Percentiles rank a stretch among this genome's conserved stretches.
These are phyloP conservation scores for Zaprionus kolodkinae DNA, from an alignment of 1,140 invertebrate species.

Conservation along the genomic window DNA sequence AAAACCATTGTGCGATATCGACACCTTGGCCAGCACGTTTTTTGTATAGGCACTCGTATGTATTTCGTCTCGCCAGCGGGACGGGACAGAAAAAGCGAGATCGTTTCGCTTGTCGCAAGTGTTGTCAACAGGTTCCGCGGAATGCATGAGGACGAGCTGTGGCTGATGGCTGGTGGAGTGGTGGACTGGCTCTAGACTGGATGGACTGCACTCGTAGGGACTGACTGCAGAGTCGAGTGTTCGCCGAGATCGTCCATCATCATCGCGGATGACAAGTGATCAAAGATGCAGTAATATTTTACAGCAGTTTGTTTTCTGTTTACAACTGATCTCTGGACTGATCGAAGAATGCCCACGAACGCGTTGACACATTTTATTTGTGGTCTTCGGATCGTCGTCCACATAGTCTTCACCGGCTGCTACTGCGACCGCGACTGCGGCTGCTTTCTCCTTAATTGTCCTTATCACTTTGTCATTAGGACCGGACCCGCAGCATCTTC, in stretches of 20 bases:
- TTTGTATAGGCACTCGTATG: slow-evolving; percentile 35
- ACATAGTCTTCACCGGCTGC: not conserved
- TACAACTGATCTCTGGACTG: slow-evolving; percentile 62
- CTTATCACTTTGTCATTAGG: slow-evolving; percentile 81
- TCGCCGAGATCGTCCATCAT: slow-evolving; percentile 70
- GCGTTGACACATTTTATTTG: slow-evolving; percentile 51
- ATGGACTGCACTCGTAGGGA: not conserved
- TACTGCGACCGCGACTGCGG: not conserved
- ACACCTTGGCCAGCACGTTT: slow-evolving; percentile 69
- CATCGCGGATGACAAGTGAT: slow-evolving; percentile 78
- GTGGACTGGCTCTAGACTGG: slow-evolving; percentile 12
- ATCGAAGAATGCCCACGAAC: slow-evolving; percentile 36
- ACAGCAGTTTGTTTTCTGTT: slow-evolving; percentile 69
- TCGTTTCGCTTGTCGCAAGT: slow-evolving; percentile 82
- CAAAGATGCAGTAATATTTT: slow-evolving; percentile 82
- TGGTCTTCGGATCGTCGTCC: slow-evolving; percentile 14
- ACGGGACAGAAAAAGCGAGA: slow-evolving; percentile 68
- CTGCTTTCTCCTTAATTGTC: slow-evolving; percentile 82
- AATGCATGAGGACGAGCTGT: slow-evolving; percentile 44
- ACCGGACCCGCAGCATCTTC: slow-evolving; percentile 35
- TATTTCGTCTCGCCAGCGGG: slow-evolving; percentile 29
- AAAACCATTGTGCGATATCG: slow-evolving; percentile 82
- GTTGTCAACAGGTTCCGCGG: slow-evolving; percentile 79
- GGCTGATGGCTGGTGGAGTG: not conserved
- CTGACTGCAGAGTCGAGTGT: not conserved